Evolutionary conservation across 1,140 invertebrate genomes (phyloP).

Genomic region (Cecropterus lyciades): DNA sequence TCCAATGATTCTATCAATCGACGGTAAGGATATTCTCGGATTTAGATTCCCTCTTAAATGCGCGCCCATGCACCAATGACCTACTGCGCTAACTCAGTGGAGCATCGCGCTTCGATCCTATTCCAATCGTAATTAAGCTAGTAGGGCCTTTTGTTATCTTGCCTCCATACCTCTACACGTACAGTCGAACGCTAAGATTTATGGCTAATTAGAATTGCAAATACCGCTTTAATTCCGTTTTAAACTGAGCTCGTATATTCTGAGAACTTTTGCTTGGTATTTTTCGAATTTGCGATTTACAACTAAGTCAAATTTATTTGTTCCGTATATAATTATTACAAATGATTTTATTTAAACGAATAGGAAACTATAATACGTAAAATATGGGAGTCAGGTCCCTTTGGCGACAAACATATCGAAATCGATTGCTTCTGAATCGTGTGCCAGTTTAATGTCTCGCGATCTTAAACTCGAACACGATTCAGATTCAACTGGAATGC

Average conservation of each 20-base stretch:
- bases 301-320: no score
- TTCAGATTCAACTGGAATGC: no score
- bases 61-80: conserved; percentile 58
- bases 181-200: conserved; percentile 22
- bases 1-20: conserved; percentile 6
- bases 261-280: no score
- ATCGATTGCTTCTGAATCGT: no score
- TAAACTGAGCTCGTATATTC: not conserved
- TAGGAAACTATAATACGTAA: no score
- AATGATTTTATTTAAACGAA: no score
- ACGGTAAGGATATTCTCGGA: conserved; percentile 14
- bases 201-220: conserved; percentile 36
- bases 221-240: conserved; percentile 24
- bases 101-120: conserved; percentile 56
- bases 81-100: conserved; percentile 74
- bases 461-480: no score
- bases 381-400: no score
- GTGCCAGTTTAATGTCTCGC: no score
- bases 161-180: conserved; percentile 26
- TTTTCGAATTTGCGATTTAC: no score
- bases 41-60: conserved; percentile 32
- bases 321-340: no score
- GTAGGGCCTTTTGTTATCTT: conserved; percentile 58
- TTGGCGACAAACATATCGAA: no score
- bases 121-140: conserved; percentile 70